Evolutionary conservation across 2,888 invertebrate species (phyloP), one percentile per base, ranked within the genome.

Genomic region (Eumacrocentrus americanus): DNA sequence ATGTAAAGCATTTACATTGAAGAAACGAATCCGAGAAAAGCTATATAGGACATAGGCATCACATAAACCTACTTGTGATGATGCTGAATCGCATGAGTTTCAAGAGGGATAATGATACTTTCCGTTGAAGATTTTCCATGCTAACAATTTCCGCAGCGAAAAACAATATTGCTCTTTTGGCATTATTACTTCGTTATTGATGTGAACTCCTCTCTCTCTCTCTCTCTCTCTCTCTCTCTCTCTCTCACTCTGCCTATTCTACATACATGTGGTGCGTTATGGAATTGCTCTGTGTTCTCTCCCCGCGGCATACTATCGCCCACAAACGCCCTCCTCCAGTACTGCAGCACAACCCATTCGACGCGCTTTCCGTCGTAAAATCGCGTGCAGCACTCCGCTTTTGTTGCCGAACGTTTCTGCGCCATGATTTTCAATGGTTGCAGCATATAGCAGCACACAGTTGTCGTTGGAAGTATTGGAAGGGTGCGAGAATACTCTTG

Each of bases 161-260:
- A 65, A 68, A 68, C 65, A 67, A 66, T 70, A 70, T 68, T 63
- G 61, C 64, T 58, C 60, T 63, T 70, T 66, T 65, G 68, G 55
- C 64, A 67, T 70, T 70, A 70, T 66, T 68, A 62, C 67, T 38
- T 23, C 42, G 55, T 50, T 59, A 56, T 58, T 60, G 53, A 56
- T 61, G 58, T 44, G 38, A 35, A 29, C 57, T 42, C 12, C 46
- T 55, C 9, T 46, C 47, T 58, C 44, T 35, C 53, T 57, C 51
- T 50, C 6, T 56, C 14, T 52, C 25, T 22, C 25, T 23, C 14
- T 14, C 23, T n/a, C 47, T 25, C 2, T n/a, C 25, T n/a, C 14
- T 25, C 11, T 22, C 12, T 25, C 12, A 22, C 37, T 34, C 18
- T 37, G 16, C 42, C 9, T 42, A 42, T 9, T 9, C 14, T 18